Percentiles rank a stretch among this genome's conserved stretches.
Conservation (phyloP, 2,797 vertebrate genomes). For the Manis pentadactyla region DNA sequence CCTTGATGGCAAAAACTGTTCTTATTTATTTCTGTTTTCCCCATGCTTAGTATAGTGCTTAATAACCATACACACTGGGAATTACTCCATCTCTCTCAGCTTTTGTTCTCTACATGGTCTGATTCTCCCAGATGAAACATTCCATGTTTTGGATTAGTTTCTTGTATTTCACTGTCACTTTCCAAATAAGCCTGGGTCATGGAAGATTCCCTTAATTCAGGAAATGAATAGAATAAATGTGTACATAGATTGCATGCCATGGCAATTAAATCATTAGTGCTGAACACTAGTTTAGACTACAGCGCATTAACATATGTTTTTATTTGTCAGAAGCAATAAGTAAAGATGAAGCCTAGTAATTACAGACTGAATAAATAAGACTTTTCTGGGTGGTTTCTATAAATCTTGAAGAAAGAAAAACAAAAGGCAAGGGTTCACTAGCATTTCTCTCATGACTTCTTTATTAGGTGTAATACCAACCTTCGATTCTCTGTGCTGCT, state of each 20-base stretch:
- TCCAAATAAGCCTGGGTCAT: constrained; percentile 68
- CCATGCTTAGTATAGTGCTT: background rate
- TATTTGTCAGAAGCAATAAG: constrained; percentile 80
- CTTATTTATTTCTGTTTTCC: background rate
- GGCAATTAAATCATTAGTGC: constrained; percentile 80
- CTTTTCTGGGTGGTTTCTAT: constrained; percentile 62
- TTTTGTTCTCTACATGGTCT: constrained; percentile 49
- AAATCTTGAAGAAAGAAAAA: constrained; percentile 55
- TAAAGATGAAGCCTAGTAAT: constrained; percentile 78
- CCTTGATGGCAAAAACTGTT: background rate
- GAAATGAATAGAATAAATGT: constrained; percentile 82
- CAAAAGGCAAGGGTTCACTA: constrained; percentile 39
- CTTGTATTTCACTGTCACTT: constrained; percentile 71
- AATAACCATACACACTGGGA: background rate
- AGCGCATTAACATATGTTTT: constrained; percentile 75
- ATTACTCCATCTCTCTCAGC: constrained; percentile 59
- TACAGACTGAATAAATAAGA: constrained; percentile 66
- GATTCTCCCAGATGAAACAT: constrained; percentile 61
- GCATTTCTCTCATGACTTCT: constrained; percentile 11
- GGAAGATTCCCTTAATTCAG: constrained; percentile 75
- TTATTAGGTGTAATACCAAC: background rate
- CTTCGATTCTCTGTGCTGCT: background rate
- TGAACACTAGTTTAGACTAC: constrained; percentile 44
- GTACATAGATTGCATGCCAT: constrained; percentile 71
- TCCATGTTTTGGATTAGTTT: constrained; percentile 68